Percentiles rank a stretch among this genome's conserved stretches.
Evolutionary conservation across 2,888 invertebrate species (phyloP).

Genomic region (Torymus aiolomorphi): DNA sequence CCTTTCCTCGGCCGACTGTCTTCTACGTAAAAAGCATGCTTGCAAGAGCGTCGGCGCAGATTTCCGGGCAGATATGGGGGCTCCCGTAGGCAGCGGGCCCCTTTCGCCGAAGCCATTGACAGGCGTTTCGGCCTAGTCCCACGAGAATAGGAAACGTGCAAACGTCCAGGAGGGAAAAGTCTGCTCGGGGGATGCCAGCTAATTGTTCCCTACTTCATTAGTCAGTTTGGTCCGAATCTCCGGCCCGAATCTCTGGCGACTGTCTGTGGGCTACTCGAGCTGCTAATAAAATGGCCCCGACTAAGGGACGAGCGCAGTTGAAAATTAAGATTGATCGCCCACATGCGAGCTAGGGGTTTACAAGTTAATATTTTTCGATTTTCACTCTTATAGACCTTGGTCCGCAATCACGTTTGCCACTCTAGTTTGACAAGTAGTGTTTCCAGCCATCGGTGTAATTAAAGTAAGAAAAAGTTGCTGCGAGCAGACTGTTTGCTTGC

Average conservation of each 20-base stretch:
- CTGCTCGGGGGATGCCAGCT: slow-evolving; percentile 12
- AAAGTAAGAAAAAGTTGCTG: too few species aligned
- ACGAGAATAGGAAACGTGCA: neutral
- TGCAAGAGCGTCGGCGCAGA: neutral
- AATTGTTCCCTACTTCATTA: slow-evolving; percentile 19
- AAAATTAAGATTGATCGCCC: too few species aligned
- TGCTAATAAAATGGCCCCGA: too few species aligned
- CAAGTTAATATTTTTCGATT: too few species aligned
- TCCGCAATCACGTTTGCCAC: too few species aligned
- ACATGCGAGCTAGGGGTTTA: too few species aligned
- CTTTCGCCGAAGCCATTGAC: slow-evolving; percentile 7
- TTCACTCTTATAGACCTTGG: too few species aligned
- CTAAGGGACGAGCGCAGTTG: too few species aligned
- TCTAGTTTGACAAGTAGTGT: too few species aligned
- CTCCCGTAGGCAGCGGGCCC: slow-evolving; percentile 18
- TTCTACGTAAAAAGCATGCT: neutral
- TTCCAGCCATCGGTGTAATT: too few species aligned
- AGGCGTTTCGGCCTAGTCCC: slow-evolving; percentile 5
- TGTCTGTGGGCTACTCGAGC: neutral
- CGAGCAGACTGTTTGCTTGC: too few species aligned
- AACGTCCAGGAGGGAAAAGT: neutral
- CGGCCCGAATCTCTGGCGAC: neutral
- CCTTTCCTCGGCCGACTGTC: too few species aligned
- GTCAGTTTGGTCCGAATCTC: neutral
- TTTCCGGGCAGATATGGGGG: slow-evolving; percentile 10